A percentile compares a stretch with the other conserved stretches of the same genome.
phyloP scores from a whole-genome alignment of 2,888 invertebrate species.

The Pandemis cinnamomeana region DNA sequence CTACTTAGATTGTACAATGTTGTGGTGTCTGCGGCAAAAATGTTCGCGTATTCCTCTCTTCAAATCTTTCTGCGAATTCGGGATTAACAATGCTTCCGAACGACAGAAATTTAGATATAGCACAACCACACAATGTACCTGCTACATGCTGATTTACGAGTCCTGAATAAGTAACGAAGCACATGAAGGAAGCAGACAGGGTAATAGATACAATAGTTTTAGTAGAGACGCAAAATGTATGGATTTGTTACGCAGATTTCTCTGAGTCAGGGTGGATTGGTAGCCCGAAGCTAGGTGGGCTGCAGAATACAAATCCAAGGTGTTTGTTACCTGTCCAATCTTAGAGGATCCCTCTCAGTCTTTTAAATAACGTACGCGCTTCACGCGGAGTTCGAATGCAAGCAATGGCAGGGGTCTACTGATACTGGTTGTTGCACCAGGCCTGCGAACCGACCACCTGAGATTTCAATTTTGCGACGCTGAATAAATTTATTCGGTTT shows the following conservation, averaged over 20 bases:
- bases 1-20: slow-evolving; percentile 43
- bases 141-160: background rate
- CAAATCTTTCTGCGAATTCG: slow-evolving; percentile 16
- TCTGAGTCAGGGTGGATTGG: slow-evolving; percentile 68
- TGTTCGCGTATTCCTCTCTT: slow-evolving; percentile 6
- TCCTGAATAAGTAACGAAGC: slow-evolving; percentile 7
- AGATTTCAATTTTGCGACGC: slow-evolving; percentile 81
- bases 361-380: slow-evolving; percentile 50
- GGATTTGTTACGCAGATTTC: slow-evolving; percentile 61
- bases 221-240: slow-evolving; percentile 49
- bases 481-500: slow-evolving; percentile 79
- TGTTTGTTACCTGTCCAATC: slow-evolving; percentile 62
- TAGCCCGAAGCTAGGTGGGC: slow-evolving; percentile 59
- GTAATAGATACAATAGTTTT: slow-evolving; percentile 26
- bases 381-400: slow-evolving; percentile 47
- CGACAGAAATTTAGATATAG: background rate
- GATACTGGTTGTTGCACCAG: slow-evolving; percentile 54
- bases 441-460: slow-evolving; percentile 72
- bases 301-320: slow-evolving; percentile 73
- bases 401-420: slow-evolving; percentile 53
- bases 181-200: background rate
- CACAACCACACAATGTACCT: background rate
- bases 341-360: slow-evolving; percentile 51
- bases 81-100: slow-evolving; percentile 12
- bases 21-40: slow-evolving; percentile 23